These are phyloP conservation scores for Megalops cyprinoides DNA, from an alignment of 2,797 vertebrate species.

Conservation along the genomic window DNA sequence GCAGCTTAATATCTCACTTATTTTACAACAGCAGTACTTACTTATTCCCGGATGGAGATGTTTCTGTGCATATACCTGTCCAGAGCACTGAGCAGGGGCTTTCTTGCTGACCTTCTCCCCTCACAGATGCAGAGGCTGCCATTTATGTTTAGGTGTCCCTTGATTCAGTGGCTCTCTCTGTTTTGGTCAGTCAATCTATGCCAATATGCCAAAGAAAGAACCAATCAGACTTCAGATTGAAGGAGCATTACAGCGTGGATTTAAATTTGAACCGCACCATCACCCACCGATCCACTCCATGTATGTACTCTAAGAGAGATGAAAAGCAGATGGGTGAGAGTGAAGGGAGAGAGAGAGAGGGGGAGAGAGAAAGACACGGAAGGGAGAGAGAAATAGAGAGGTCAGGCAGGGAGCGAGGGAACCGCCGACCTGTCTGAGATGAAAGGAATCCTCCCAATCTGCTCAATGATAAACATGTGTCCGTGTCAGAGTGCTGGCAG, in stretches of 20 bases:
- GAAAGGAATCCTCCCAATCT: constrained; percentile 78
- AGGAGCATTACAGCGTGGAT: background rate
- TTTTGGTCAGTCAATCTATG: too few species aligned
- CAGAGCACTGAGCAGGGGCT: background rate
- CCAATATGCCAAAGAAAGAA: too few species aligned
- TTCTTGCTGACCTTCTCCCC: background rate
- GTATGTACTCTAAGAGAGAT: constrained; percentile 49
- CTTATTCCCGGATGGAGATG: background rate
- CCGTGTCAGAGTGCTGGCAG: constrained; percentile 57
- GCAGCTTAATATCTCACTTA: constrained; percentile 66
- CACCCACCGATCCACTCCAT: constrained; percentile 37
- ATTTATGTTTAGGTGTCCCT: constrained; percentile 8
- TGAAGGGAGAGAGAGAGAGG: constrained; percentile 13
- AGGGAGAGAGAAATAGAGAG: constrained; percentile 56
- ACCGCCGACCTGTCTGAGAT: constrained; percentile 82
- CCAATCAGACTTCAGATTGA: background rate
- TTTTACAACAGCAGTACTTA: too few species aligned
- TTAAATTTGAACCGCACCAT: constrained; percentile 18
- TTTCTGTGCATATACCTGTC: background rate
- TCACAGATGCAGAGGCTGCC: background rate
- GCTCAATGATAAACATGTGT: constrained; percentile 96
- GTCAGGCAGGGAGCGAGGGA: constrained; percentile 71
- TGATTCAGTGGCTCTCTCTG: background rate
- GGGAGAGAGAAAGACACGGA: constrained; percentile 37
- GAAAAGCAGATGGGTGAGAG: constrained; percentile 68